A percentile compares a stretch with the other conserved stretches of the same genome.
These are phyloP conservation scores for Epistrophe grossulariae DNA, from an alignment of 2,888 invertebrate species.

Conservation along the genomic window DNA sequence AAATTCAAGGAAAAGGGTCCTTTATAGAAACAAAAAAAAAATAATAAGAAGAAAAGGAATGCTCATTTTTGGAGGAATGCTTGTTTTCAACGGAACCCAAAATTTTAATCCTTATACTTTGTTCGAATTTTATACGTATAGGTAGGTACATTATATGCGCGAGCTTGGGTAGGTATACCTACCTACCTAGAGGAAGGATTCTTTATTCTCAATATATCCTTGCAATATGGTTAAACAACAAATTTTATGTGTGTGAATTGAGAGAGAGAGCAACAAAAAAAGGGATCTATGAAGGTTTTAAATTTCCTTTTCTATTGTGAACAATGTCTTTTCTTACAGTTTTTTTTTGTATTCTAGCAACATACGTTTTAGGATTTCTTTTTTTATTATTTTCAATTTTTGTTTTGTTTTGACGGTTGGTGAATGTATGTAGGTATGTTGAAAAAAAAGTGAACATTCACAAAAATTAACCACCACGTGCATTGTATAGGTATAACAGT, in stretches of 20 bases:
- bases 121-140: slow-evolving; percentile 16
- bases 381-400: slow-evolving; percentile 26
- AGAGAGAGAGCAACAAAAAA: slow-evolving; percentile 25
- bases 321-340: slow-evolving; percentile 22
- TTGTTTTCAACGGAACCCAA: slow-evolving; percentile 61
- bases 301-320: slow-evolving; percentile 72
- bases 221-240: slow-evolving; percentile 63
- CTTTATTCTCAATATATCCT: slow-evolving; percentile 49
- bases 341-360: slow-evolving; percentile 8
- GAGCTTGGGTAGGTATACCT: background rate
- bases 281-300: slow-evolving; percentile 64
- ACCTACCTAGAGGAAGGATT: slow-evolving; percentile 21
- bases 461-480: slow-evolving; percentile 73
- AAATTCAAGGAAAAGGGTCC: slow-evolving; percentile 67
- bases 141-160: background rate
- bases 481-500: slow-evolving; percentile 50
- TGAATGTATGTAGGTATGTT: background rate
- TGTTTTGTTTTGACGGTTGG: slow-evolving; percentile 26
- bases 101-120: slow-evolving; percentile 69
- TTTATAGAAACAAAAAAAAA: slow-evolving; percentile 58
- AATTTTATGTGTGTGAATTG: slow-evolving; percentile 64
- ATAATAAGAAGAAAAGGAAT: slow-evolving; percentile 58
- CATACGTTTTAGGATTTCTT: slow-evolving; percentile 35
- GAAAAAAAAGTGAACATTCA: slow-evolving; percentile 68
- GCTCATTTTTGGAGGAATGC: slow-evolving; percentile 69